Base-by-base conservation (phyloP, 2,888 invertebrate genomes). In the Rotaria socialis region DNA sequence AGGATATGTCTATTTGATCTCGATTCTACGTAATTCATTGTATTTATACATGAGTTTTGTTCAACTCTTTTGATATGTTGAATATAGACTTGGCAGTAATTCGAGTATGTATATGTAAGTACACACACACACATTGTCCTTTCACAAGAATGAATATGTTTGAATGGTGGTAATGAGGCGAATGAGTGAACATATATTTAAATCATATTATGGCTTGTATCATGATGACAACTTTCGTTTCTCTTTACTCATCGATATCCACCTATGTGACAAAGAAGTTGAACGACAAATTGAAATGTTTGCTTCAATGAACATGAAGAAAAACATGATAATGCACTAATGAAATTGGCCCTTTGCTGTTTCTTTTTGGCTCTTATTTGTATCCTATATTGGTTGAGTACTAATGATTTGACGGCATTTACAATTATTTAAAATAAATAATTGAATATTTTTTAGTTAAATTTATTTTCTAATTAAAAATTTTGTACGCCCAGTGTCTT, bases 281-380 rank as follows among this genome's bases (percentile, higher is more conserved):
- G 67, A 67, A 41, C 67, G 19, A 19, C 67, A 67, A 67, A 67
- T 67, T 67, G 67, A 67, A 67, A 67, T 67, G 35, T 67, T 67
- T 67, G 67, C 67, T 67, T 35, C 67, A 41, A 35, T 67, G 67
- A 67, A 67, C 67, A 67, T 60, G 27, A 27, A 60, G n/a, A 11
- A 60, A 4, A 60, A 60, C 27, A 60, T 16, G 67, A 67, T 67
- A 35, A 67, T 67, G 67, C 35, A 5, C 35, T 35, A 8, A 67
- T n/a, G 27, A 14, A 2, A 67, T 67, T n/a, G 35, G 50, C 14
- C 4, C 0, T 50, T 8, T 50, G 50, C 5, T 50, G 50, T 50
- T 50, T 4, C 35, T 67, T 35, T 35, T 35, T 35, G 35, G 35
- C 35, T 5, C 24, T 35, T 16, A 19, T 67, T 19, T 41, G 19